Base-by-base conservation (phyloP, 2,888 invertebrate species). In the Stenurella melanura region DNA sequence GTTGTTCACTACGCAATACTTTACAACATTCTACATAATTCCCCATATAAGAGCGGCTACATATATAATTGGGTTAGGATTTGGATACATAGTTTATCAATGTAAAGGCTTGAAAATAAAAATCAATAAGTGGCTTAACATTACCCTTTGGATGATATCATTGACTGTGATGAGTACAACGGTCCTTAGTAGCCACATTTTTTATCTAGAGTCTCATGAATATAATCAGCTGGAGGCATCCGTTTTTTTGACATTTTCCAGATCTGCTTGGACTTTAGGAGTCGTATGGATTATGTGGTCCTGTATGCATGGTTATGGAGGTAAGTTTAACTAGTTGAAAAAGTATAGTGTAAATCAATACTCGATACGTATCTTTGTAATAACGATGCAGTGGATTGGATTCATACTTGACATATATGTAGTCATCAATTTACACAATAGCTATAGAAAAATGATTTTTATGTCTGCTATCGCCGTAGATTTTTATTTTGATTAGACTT, bases 271-370 rank as follows among this genome's bases (percentile, higher is more conserved):
- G 92, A 88, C 89, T 0, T 67, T 89, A 6, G 90, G 89, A 5
- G 80, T 92, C 15, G 87, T 87, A 21, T 92, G 92, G 92, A 87
- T 92, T 2, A 89, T 92, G 64, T 90, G 90, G 84, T 89, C 90
- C 54, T 91, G 91, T 78, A 86, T 88, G 19, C 87, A 89, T 64
- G 91, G 91, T 34, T 87, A 90, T 82, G 92, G 91, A 85, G 90
- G 90, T 90, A 82, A 82, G 61, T 70, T 50, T 70, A 34, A 50
- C n/a, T 50, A 38, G 54, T 18, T n/a, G n/a, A 68, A 71, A 9
- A 57, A 60, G 26, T 60, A 21, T 12, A 0, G 26, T 19, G 60
- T 60, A n/a, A 60, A 19, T n/a, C 21, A 26, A 30, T 26, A 21
- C 21, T 0, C 1, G 60, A 50, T 50, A 17, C n/a, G n/a, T 50